These are phyloP conservation scores for Osmerus eperlanus DNA, from an alignment of 2,113 vertebrate genomes.

Conservation along the genomic window DNA sequence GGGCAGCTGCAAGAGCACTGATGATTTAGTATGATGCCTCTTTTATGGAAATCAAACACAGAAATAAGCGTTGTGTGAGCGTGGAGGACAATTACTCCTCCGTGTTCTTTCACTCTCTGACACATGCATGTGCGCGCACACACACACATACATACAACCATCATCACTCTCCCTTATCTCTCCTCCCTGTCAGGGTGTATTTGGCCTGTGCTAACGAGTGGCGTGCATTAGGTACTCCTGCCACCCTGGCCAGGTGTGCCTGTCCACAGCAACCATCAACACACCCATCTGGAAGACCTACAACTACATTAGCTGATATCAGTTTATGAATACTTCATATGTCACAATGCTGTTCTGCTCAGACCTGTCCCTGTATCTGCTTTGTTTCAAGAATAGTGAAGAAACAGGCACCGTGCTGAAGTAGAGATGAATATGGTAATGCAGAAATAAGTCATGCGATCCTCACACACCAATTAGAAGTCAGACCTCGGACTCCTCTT, in stretches of 20 bases:
- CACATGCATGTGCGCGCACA: no score
- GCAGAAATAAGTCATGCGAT: slow-evolving; percentile 40
- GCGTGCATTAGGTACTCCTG: slow-evolving; percentile 64
- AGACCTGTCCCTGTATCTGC: background rate
- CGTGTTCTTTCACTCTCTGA: slow-evolving; percentile 13
- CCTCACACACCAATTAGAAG: slow-evolving; percentile 39
- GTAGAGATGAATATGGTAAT: slow-evolving; percentile 64
- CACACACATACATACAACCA: background rate
- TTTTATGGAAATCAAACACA: slow-evolving; percentile 77
- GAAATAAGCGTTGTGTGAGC: slow-evolving; percentile 54
- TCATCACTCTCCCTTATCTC: slow-evolving; percentile 26
- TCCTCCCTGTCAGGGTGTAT: slow-evolving; percentile 43
- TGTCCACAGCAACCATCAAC: slow-evolving; percentile 20
- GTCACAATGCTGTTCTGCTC: background rate
- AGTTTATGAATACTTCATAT: no score
- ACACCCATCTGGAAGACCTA: no score
- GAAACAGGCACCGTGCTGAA: slow-evolving; percentile 11
- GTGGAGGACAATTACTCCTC: slow-evolving; percentile 6
- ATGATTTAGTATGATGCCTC: slow-evolving; percentile 73
- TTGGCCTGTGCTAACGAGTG: slow-evolving; percentile 62
- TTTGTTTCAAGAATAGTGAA: background rate
- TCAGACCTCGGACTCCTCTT: slow-evolving; percentile 29
- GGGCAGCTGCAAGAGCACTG: slow-evolving; percentile 53
- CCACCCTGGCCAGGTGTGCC: slow-evolving; percentile 60
- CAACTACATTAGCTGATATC: no score